Percentiles rank a stretch among this genome's conserved stretches.
phyloP scores from a whole-genome alignment of 2,888 invertebrate species.

The Leptogaster cylindrica region DNA sequence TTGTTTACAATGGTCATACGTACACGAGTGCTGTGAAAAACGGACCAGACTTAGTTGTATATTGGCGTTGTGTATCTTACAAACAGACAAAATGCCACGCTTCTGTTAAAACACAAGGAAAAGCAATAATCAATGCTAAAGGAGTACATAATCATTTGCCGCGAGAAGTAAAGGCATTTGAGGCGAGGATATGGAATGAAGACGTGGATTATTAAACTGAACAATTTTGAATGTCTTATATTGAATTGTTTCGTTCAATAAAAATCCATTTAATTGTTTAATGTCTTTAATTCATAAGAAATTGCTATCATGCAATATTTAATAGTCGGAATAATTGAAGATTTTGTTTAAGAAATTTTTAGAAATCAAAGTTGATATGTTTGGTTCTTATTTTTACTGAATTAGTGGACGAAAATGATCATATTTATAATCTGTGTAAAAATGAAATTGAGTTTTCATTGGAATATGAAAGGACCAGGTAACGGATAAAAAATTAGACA shows the following conservation, averaged over 20 bases:
- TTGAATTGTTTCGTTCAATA: background rate
- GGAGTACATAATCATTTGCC: slow-evolving; percentile 57
- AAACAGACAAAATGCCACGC: slow-evolving; percentile 55
- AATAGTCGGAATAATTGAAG: too few species aligned
- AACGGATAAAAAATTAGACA: too few species aligned
- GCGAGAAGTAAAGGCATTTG: slow-evolving; percentile 50
- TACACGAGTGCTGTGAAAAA: slow-evolving; percentile 54
- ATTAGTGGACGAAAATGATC: too few species aligned
- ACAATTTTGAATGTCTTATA: background rate
- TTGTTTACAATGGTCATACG: slow-evolving; percentile 55
- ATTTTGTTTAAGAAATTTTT: too few species aligned
- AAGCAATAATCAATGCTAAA: slow-evolving; percentile 51
- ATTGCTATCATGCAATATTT: background rate
- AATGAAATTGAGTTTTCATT: too few species aligned
- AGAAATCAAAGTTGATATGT: too few species aligned
- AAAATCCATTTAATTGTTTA: background rate
- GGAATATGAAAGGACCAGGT: too few species aligned
- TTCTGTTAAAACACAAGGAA: slow-evolving; percentile 55
- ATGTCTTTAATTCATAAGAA: background rate
- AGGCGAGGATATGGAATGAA: slow-evolving; percentile 49
- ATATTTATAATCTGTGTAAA: too few species aligned
- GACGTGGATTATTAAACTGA: slow-evolving; percentile 3
- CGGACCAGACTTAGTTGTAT: slow-evolving; percentile 52
- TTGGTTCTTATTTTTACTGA: too few species aligned
- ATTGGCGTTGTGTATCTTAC: slow-evolving; percentile 58